Evolutionary conservation across 2,888 invertebrate genomes (phyloP), one percentile per base, ranked within the genome.

Genomic region (Leuctra nigra): DNA sequence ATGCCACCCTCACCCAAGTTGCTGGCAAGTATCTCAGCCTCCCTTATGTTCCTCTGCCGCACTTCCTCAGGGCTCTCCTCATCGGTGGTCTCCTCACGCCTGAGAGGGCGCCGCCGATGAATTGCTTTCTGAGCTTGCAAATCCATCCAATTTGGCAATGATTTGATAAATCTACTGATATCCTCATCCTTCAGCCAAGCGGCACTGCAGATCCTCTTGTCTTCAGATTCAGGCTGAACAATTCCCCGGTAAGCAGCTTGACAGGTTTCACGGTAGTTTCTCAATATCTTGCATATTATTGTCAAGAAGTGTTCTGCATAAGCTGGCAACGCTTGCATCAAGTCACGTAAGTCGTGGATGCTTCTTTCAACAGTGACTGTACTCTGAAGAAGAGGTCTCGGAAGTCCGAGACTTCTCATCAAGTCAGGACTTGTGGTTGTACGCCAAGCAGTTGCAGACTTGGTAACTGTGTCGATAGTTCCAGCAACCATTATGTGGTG

Each of bases 171-270:
- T 54, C 95, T 76, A 68, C 88, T 92, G 60, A 97, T 95, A 69
- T 97, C 96, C 66, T 93, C 93, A 72, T 97, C 96, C 64, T 91
- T 91, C 1, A 95, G 79, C 95, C 95, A 92, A 11, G 86, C 83
- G 1, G 90, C 88, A 66, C 88, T 89, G 64, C 89, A 87, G 58
- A 91, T 85, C 59, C 86, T 75, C 64, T 84, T 81, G 65, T 89
- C 87, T 67, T 89, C 87, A 0, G 84, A 79, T 65, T 87, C 87
- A 0, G 86, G 83, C 67, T 87, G 87, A 0, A 88, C 87, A 60
- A 88, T 85, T 44, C 83, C 83, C 59, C 81, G 76, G 70, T 89
- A 90, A 0, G 86, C 86, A 1, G 80, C 78, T 62, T 83, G 80
- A 66, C 88, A 88, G 11, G 83, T 84, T 63, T 87, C 87, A 16